Conservation (phyloP, 2,888 invertebrate genomes). For the Crematogaster levior region DNA sequence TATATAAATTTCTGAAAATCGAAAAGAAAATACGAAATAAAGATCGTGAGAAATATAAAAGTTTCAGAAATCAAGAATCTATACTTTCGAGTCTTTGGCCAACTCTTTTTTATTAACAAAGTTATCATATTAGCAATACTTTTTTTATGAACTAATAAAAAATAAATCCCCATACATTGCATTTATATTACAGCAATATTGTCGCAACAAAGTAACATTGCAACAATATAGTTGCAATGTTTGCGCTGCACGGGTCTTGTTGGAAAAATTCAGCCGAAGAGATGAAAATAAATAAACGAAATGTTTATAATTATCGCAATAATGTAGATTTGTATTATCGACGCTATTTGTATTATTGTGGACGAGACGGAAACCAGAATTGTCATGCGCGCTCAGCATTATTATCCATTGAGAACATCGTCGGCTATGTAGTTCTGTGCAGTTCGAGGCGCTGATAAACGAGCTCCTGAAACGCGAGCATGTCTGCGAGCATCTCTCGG, state of each 20-base stretch:
- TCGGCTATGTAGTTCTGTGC: neutral
- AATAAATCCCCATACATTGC: too few species aligned
- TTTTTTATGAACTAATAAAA: neutral
- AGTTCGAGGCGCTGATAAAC: neutral
- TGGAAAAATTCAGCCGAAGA: too few species aligned
- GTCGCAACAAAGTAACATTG: too few species aligned
- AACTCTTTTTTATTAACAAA: neutral
- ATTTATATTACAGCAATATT: too few species aligned
- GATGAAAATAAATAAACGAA: too few species aligned
- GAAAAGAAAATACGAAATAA: too few species aligned
- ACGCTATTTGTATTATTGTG: too few species aligned
- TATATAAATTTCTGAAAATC: too few species aligned
- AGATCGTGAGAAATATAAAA: neutral
- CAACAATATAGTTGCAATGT: too few species aligned
- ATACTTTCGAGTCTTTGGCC: too few species aligned
- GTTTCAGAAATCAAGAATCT: neutral
- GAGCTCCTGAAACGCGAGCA: neutral
- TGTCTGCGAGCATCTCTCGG: neutral
- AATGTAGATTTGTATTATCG: neutral
- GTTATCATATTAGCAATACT: neutral
- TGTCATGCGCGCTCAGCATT: neutral
- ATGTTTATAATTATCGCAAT: too few species aligned
- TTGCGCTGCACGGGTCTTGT: too few species aligned
- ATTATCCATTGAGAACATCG: neutral
- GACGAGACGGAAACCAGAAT: neutral